Evolutionary conservation across 2,888 invertebrate species (phyloP), one percentile per base, ranked within the genome.

Genomic region (Magallana nippona): DNA sequence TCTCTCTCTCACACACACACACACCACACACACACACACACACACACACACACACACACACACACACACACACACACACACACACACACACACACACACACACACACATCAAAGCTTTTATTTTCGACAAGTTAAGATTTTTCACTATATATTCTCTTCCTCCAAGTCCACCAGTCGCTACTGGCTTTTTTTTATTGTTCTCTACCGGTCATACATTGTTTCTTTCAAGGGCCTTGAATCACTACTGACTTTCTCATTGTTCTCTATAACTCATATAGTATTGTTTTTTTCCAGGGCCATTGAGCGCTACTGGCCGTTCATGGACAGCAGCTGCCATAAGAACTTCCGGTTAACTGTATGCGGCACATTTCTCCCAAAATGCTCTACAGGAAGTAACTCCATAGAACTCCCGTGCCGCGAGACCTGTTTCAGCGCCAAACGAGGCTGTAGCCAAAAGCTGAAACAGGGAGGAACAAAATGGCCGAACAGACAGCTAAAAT

Each of bases 321-420:
- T 92, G 89, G 92, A 92, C 84, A 87, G 85, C 17, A 89, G 89
- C 5, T 92, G 92, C 81, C 91, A 91, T 8, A 83, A 82, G 5
- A 91, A 92, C 86, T 87, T 91, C 71, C 89, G 92, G 13, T 78
- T 88, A 60, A 83, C 90, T 17, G 89, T 89, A 10, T 92, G 92
- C 83, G 87, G 90, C 10, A 78, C 90, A 55, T 90, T 89, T 81
- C 88, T 92, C 3, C 92, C 92, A 10, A 88, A 89, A 81, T 92
- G 92, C 83, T 82, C 80, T 10, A 79, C 79, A 11, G 79, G 57
- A 15, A 87, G 88, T 27, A 79, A 78, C 15, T 83, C 17, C 19
- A 83, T 83, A 10, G 79, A 55, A 78, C 78, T 87, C 10, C 92
- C 92, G 3, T 92, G 92, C 82, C 84, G 86, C 55, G 88, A 90